phyloP scores from a whole-genome alignment of 2,113 vertebrate species.

The Anthoscopus minutus region DNA sequence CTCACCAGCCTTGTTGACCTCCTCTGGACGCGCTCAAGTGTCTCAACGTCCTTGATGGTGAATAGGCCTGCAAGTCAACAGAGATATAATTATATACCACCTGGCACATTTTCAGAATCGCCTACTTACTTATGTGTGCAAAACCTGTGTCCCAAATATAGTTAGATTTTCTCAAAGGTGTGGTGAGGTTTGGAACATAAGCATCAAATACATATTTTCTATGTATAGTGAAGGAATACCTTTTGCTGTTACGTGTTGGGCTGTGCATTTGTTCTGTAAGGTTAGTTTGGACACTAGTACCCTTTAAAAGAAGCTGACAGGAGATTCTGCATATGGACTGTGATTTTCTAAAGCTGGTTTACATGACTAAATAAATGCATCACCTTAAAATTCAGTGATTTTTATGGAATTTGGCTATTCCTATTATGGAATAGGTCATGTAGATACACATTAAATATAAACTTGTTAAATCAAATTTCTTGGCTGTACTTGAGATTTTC shows the following conservation, averaged over 20 bases:
- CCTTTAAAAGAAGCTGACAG: neutral
- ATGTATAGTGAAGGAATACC: neutral
- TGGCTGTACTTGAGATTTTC: neutral
- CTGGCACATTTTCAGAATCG: neutral
- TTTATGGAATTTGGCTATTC: neutral
- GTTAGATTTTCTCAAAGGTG: neutral
- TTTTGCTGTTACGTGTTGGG: neutral
- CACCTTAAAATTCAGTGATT: neutral
- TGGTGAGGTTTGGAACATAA: neutral
- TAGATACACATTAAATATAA: neutral
- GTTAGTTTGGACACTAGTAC: neutral
- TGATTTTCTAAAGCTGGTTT: neutral
- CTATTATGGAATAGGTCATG: fast-evolving
- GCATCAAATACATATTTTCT: neutral
- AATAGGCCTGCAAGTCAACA: neutral
- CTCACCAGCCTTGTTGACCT: no score
- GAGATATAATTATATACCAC: neutral
- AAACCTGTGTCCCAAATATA: neutral
- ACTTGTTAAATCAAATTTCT: neutral
- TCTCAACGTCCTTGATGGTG: neutral
- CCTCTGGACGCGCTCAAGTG: no score
- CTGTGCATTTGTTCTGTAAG: neutral
- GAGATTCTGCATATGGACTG: neutral
- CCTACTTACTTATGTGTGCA: neutral
- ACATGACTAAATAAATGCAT: neutral